Evolutionary conservation across 1,140 invertebrate species (phyloP), one percentile per base, ranked within the genome.

Genomic region (Lerema accius): DNA sequence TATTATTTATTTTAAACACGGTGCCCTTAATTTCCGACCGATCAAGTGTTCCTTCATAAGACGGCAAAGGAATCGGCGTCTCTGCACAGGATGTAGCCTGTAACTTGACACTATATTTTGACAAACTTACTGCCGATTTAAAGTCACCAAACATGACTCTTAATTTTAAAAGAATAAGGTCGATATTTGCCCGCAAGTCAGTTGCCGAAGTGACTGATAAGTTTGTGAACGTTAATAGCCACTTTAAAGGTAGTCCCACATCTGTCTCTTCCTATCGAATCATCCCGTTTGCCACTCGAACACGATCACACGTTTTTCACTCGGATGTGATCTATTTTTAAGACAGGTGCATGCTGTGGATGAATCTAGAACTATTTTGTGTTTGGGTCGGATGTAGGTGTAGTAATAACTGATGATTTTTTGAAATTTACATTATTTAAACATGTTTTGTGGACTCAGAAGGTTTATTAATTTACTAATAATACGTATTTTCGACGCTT

Each of bases 261-360:
- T 76, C 73, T 76, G 73, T 73, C 70, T 71, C 56, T 55, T 58
- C 46, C 45, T 49, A 56, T 56, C 43, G 14, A 58, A 26, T 58
- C 48, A 16, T 61, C 46, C 28, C 40, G 50, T 58, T 59, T 53
- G 69, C 69, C 67, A 65, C 64, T 72, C 69, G 40, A 58, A 43
- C 69, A 76, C 69, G 73, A 69, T 76, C 73, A 68, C 73, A 76
- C 70, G 70, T 67, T 76, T 76, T 72, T 49, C 65, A 48, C 62
- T 56, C 26, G 71, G 64, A 73, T 60, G 67, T 62, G 62, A 65
- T 65, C 68, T 71, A 73, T 67, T 70, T 73, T 68, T 65, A 50
- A 42, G 26, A 32, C 45, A 32, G 51, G 43, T 64, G 73, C 69
- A 67, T 46, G 39, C 39, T 35, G 43, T 66, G 40, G 13, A 17